A percentile compares a stretch with the other conserved stretches of the same genome.
Evolutionary conservation across 2,888 invertebrate genomes (phyloP).

Genomic region (Sipha maydis): DNA sequence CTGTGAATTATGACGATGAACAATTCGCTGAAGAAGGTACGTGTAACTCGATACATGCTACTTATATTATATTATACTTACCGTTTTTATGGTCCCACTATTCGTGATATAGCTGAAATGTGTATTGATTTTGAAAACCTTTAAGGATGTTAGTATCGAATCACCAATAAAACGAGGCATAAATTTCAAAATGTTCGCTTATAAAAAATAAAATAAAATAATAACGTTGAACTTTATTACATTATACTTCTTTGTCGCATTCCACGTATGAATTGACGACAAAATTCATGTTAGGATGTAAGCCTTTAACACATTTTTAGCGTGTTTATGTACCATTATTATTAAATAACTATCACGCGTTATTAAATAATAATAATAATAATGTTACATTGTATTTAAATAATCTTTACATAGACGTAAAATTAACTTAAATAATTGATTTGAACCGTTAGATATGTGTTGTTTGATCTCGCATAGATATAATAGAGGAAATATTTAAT

Average conservation of each 20-base stretch:
- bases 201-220: background rate
- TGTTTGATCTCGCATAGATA: background rate
- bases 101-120: background rate
- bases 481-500: conserved; percentile 9
- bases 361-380: conserved; percentile 13
- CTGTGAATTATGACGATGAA: conserved; percentile 66
- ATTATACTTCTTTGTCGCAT: background rate
- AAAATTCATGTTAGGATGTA: background rate
- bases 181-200: conserved; percentile 29
- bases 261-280: background rate
- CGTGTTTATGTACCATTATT: background rate
- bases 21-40: conserved; percentile 70
- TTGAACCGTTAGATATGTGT: background rate
- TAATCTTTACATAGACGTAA: background rate
- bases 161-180: background rate
- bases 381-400: background rate
- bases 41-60: conserved; percentile 64
- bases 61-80: conserved; percentile 15
- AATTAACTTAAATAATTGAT: background rate
- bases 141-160: background rate
- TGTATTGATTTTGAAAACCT: conserved; percentile 27
- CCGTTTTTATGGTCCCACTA: conserved; percentile 37
- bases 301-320: background rate
- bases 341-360: background rate
- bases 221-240: background rate